A percentile compares a stretch with the other conserved stretches of the same genome.
Conservation (phyloP, 2,797 vertebrate genomes). For the Hypotaenidia philippensis region DNA sequence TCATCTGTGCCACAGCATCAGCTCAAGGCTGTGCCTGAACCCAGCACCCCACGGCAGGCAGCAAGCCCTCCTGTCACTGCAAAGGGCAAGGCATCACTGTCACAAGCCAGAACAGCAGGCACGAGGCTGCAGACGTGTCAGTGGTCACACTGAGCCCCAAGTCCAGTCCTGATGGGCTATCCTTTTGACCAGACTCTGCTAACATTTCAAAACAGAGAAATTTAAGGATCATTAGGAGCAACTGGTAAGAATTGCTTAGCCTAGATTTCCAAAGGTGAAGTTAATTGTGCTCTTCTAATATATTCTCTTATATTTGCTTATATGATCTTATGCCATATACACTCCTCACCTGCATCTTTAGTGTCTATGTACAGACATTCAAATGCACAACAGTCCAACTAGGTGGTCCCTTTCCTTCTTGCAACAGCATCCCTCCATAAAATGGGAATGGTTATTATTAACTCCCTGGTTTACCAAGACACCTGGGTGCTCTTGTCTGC, state of each 20-base stretch:
- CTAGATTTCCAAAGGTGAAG: background rate
- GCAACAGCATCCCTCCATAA: background rate
- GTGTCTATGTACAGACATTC: no score
- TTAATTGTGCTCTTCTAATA: background rate
- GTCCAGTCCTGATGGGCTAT: background rate
- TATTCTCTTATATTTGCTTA: background rate
- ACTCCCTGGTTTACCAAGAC: background rate
- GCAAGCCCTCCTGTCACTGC: background rate
- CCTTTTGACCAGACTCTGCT: no score
- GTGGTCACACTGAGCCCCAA: fast-evolving
- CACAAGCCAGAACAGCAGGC: fast-evolving
- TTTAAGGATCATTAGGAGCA: background rate
- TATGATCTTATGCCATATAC: background rate
- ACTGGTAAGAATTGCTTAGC: background rate
- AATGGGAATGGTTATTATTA: background rate
- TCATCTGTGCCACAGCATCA: slow-evolving; percentile 36
- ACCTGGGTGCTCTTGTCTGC: slow-evolving; percentile 46
- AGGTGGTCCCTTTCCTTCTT: background rate
- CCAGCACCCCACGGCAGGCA: fast-evolving
- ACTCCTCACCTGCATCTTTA: background rate
- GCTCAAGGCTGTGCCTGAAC: background rate
- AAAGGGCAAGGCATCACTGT: background rate
- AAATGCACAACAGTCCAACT: background rate
- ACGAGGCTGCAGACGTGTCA: fast-evolving
- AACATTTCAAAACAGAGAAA: background rate